These are phyloP conservation scores for Numenius phaeopus DNA, from an alignment of 2,797 vertebrate species.

Conservation along the genomic window DNA sequence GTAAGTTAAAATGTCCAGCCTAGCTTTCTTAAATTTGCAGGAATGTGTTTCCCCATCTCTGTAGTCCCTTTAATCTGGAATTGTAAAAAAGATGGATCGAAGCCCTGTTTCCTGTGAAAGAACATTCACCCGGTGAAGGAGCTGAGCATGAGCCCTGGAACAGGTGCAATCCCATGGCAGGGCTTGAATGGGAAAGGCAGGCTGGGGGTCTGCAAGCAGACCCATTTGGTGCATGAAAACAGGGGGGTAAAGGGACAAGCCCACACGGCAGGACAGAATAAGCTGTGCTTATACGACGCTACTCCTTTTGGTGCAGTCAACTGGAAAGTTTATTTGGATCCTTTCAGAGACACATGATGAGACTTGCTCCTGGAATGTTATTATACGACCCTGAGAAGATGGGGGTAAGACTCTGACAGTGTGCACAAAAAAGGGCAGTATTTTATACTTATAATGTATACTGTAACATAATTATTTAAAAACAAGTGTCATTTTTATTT, in stretches of 20 bases:
- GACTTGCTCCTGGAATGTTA: neutral
- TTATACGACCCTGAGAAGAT: neutral
- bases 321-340: neutral
- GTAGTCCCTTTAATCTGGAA: neutral
- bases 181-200: neutral
- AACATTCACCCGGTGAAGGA: neutral
- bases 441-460: neutral
- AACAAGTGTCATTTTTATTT: neutral
- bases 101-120: neutral
- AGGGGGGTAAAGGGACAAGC: neutral
- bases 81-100: neutral
- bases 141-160: neutral
- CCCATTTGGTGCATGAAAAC: neutral
- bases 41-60: neutral
- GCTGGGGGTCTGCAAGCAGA: neutral
- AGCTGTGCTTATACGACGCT: fast-evolving
- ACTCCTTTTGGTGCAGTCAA: neutral
- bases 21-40: neutral
- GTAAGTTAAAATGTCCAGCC: neutral
- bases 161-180: neutral
- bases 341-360: neutral
- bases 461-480: neutral
- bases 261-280: neutral
- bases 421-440: neutral
- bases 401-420: neutral